Base-by-base conservation (phyloP, 2,888 invertebrate genomes). In the Cylloceria caligata region DNA sequence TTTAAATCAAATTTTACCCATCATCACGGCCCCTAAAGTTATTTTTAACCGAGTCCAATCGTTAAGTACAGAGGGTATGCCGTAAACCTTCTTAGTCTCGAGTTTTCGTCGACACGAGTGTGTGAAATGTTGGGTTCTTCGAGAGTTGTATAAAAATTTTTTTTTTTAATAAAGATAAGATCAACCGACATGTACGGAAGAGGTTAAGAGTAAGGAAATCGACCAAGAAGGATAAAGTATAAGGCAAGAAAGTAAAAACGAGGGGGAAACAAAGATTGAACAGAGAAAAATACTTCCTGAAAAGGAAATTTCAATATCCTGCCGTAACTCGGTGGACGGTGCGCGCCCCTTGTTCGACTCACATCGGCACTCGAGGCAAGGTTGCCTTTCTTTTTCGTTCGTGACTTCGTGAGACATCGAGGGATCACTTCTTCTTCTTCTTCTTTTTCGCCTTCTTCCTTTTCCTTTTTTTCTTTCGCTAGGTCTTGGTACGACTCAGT, bases 321-420 rank as follows among this genome's bases (percentile, higher is more conserved):
- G 88, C 84, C 86, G 75, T 83, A 80, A 79, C 80, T 65, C 80
- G 71, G 60, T 64, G 69, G 82, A 62, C 68, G 45, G 19, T 47
- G 34, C 34, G 27, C 21, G 45, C 62, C 13, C 47, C n/a, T 11
- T 36, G 19, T 27, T 34, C 62, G 47, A 68, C 69, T 75, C 52
- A 52, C 83, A 85, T 87, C 83, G 83, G 83, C 83, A 85, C 87
- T 87, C 78, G 84, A 83, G 85, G 77, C 81, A 75, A 65, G 64
- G 21, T 80, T 76, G 64, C 64, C 55, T 30, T 39, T 57, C 68
- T 57, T n/a, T 65, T 67, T 84, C 83, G 87, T 88, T 87, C 89
- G 89, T 89, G 90, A 89, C 89, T 89, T 83, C 80, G 86, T 85
- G 88, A 87, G 90, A 89, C 86, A 93, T 90, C 92, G 89, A 89